phyloP scores from a whole-genome alignment of 2,797 vertebrate genomes.

The Mormyrus hasselquistii region DNA sequence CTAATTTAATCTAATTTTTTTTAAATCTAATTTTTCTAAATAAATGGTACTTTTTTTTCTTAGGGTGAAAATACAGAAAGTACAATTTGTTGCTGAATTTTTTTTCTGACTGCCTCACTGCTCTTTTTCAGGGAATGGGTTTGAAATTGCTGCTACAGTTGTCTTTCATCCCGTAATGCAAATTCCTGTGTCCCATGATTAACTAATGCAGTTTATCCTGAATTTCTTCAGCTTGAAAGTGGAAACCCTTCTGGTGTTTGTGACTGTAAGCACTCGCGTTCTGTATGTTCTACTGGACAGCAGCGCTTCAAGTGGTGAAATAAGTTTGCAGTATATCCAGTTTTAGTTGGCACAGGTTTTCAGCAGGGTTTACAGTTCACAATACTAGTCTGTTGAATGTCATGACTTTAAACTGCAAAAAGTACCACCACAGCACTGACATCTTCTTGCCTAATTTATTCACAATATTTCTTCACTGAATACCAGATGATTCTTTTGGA shows the following conservation, averaged over 20 bases:
- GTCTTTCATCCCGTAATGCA: not conserved
- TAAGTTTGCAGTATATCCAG: not conserved
- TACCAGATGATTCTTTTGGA: not conserved
- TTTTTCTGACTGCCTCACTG: not conserved
- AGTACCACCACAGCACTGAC: not conserved
- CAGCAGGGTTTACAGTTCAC: not conserved
- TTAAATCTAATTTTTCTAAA: not conserved
- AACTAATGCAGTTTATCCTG: not conserved
- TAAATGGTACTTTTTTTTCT: not conserved
- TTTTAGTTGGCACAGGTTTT: not conserved
- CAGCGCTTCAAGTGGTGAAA: not conserved
- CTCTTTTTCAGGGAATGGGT: not conserved
- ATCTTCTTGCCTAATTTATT: not conserved
- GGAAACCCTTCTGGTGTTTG: too few relatives aligned
- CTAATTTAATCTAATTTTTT: not conserved
- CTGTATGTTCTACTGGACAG: not conserved
- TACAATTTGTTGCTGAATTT: not conserved
- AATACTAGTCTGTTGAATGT: not conserved
- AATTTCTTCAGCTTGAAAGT: too few relatives aligned
- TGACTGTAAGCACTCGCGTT: too few relatives aligned
- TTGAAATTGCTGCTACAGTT: not conserved
- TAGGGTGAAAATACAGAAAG: not conserved
- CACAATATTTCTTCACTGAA: not conserved
- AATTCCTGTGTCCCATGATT: not conserved
- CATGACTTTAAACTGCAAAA: not conserved